These are phyloP conservation scores for Psephotus haematonotus DNA, from an alignment of 2,113 vertebrate genomes.

Conservation along the genomic window DNA sequence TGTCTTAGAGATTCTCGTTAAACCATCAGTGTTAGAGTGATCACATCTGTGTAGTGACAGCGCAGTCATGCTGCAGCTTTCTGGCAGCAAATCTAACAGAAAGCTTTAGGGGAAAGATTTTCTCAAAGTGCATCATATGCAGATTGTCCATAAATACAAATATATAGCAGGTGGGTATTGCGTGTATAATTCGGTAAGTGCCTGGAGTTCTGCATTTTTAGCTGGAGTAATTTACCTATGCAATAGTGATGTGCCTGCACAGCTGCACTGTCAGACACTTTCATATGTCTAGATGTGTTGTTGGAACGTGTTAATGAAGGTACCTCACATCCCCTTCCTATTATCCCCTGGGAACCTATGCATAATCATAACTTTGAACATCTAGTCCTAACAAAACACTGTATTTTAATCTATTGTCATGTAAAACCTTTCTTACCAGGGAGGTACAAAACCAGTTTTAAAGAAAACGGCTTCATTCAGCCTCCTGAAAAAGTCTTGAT, in stretches of 20 bases:
- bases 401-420: neutral
- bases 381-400: neutral
- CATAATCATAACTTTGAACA: neutral
- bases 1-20: neutral
- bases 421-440: neutral
- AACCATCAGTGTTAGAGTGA: neutral
- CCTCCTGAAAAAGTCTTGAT: neutral
- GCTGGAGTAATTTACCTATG: neutral
- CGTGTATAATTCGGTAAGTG: neutral
- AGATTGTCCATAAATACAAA: neutral
- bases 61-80: neutral
- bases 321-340: neutral
- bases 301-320: neutral
- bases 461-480: neutral
- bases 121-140: neutral
- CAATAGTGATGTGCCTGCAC: neutral
- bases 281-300: neutral
- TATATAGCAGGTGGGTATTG: neutral
- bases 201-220: neutral
- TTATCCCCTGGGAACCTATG: neutral
- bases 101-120: neutral
- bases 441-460: neutral
- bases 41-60: neutral
- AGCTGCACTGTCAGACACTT: neutral
- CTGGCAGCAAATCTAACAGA: neutral